A percentile compares a stretch with the other conserved stretches of the same genome.
phyloP scores from a whole-genome alignment of 2,797 vertebrate species.

The Fistularia tabacaria region DNA sequence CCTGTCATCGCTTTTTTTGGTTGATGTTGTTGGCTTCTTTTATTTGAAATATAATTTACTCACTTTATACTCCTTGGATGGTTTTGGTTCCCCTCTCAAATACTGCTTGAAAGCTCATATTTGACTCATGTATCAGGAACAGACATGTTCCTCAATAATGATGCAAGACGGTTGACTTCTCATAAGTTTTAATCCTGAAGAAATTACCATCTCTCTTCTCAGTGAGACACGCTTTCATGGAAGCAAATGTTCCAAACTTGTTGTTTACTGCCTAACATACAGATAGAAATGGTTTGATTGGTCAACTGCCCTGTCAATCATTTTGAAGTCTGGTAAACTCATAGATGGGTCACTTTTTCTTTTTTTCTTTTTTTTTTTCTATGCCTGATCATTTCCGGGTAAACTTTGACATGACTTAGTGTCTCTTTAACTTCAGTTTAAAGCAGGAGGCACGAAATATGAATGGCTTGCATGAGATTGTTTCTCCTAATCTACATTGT shows the following conservation, averaged over 20 bases:
- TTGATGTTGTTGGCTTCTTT: background rate
- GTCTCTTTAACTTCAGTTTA: background rate
- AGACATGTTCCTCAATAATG: slow-evolving; percentile 47
- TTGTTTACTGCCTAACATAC: too few relatives aligned
- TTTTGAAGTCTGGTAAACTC: slow-evolving; percentile 28
- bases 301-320: slow-evolving; percentile 71
- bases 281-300: slow-evolving; percentile 8
- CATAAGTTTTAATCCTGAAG: background rate
- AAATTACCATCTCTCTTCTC: background rate
- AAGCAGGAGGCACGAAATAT: slow-evolving; percentile 1
- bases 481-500: background rate
- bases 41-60: too few relatives aligned
- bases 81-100: slow-evolving; percentile 15
- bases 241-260: too few relatives aligned
- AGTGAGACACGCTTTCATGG: too few relatives aligned
- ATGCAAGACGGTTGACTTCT: slow-evolving; percentile 68
- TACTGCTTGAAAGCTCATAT: slow-evolving; percentile 38
- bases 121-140: slow-evolving; percentile 33
- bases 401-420: slow-evolving; percentile 11
- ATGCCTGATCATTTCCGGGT: slow-evolving; percentile 22
- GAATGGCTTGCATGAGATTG: slow-evolving; percentile 28
- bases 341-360: background rate
- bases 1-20: slow-evolving; percentile 22
- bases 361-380: slow-evolving; percentile 5
- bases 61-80: slow-evolving; percentile 8